phyloP scores from a whole-genome alignment of 1,140 invertebrate genomes.

The Drosophila teissieri region DNA sequence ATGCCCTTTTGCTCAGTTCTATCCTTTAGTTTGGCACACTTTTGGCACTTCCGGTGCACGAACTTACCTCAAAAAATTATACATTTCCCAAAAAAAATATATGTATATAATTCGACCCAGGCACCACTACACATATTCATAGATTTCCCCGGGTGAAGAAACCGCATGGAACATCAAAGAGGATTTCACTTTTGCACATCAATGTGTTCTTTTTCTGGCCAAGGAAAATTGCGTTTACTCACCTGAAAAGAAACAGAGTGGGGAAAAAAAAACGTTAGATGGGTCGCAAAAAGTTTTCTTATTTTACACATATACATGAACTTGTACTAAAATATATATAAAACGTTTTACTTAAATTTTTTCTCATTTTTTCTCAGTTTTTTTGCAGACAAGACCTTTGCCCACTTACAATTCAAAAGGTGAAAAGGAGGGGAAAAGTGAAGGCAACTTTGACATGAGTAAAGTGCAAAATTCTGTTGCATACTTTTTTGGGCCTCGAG shows the following conservation, averaged over 20 bases:
- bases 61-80: slow-evolving; percentile 3
- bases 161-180: slow-evolving; percentile 56
- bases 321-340: slow-evolving; percentile 9
- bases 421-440: slow-evolving; percentile 15
- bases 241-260: slow-evolving; percentile 63
- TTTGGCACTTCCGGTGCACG: neutral
- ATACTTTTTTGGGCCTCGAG: slow-evolving; percentile 54
- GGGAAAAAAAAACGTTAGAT: slow-evolving; percentile 51
- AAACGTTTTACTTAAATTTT: slow-evolving; percentile 1
- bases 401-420: slow-evolving; percentile 38
- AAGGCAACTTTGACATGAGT: slow-evolving; percentile 61
- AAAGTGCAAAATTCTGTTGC: slow-evolving; percentile 76
- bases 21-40: slow-evolving; percentile 6
- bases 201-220: slow-evolving; percentile 41
- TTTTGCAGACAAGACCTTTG: slow-evolving; percentile 26
- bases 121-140: slow-evolving; percentile 13
- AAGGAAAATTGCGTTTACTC: slow-evolving; percentile 74
- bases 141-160: slow-evolving; percentile 34
- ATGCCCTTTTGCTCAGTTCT: slow-evolving; percentile 18
- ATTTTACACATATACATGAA: slow-evolving; percentile 3
- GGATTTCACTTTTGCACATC: slow-evolving; percentile 69
- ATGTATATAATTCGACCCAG: too few species aligned
- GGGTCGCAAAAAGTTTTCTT: slow-evolving; percentile 26
- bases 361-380: neutral
- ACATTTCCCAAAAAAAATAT: slow-evolving; percentile 2